Evolutionary conservation across 2,113 vertebrate genomes (phyloP).

Genomic region (Brachypteracias leptosomus): DNA sequence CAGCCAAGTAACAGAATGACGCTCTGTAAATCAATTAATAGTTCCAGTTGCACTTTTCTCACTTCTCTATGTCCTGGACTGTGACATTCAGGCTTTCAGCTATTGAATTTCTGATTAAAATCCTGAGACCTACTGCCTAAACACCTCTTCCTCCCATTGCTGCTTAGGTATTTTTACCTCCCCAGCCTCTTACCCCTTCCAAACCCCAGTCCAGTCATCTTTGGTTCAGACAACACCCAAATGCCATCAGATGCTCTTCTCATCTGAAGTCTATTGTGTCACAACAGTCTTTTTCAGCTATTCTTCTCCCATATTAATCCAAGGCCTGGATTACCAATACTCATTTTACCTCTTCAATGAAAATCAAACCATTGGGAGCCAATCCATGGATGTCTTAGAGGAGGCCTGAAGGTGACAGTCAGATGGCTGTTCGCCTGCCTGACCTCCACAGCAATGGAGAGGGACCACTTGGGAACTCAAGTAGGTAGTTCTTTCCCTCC

Average conservation of each 20-base stretch:
- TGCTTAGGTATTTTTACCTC: not conserved
- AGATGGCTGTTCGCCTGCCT: not conserved
- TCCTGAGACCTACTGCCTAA: not conserved
- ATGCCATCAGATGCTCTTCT: not conserved
- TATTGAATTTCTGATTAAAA: not conserved
- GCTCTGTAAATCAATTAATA: not conserved
- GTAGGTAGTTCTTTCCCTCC: not conserved
- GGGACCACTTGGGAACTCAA: not conserved
- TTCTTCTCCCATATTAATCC: not conserved
- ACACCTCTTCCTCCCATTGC: not conserved
- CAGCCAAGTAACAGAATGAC: not conserved
- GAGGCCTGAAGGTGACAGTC: not conserved
- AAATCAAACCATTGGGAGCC: not conserved
- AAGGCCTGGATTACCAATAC: not conserved
- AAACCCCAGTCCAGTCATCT: not conserved
- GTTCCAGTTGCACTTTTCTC: not conserved
- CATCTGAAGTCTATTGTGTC: not conserved
- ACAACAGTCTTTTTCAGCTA: not conserved
- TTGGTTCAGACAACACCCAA: not conserved
- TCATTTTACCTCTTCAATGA: not conserved
- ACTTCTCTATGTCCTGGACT: not conserved
- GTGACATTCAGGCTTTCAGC: not conserved
- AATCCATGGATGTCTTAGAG: not conserved
- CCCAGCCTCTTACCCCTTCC: not conserved
- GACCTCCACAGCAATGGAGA: not conserved